These are phyloP conservation scores for Nephrotoma flavescens DNA, from an alignment of 2,888 invertebrate species.

Conservation along the genomic window DNA sequence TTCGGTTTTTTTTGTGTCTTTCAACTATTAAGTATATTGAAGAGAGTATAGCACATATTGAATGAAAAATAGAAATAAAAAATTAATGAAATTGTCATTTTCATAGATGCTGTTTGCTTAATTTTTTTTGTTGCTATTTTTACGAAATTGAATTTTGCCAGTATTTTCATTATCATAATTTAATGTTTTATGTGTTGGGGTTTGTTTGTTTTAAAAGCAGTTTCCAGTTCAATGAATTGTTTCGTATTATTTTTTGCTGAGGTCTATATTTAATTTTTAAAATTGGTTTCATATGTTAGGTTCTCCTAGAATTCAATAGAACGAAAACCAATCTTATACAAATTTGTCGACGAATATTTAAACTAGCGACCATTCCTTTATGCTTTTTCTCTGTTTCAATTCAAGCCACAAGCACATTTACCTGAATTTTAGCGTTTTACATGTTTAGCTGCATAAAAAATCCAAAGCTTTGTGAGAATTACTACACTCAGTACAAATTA, in stretches of 20 bases:
- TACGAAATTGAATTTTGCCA: not conserved
- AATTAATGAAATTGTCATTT: not conserved
- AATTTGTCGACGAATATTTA: too few relatives aligned
- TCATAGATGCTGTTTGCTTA: not conserved
- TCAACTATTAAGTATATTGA: not conserved
- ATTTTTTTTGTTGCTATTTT: not conserved
- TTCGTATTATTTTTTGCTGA: not conserved
- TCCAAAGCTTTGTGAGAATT: too few relatives aligned
- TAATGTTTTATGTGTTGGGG: not conserved
- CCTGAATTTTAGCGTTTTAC: too few relatives aligned
- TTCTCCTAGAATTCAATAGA: too few relatives aligned
- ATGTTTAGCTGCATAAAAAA: too few relatives aligned
- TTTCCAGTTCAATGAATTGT: not conserved
- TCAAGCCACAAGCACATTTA: too few relatives aligned
- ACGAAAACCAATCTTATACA: too few relatives aligned
- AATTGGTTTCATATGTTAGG: not conserved
- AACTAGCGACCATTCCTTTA: too few relatives aligned
- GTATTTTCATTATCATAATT: not conserved
- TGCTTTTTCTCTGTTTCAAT: too few relatives aligned
- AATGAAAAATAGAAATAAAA: not conserved
- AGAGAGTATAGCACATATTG: not conserved
- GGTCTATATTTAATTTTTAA: not conserved
- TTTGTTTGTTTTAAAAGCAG: not conserved
- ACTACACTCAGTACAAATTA: too few relatives aligned
- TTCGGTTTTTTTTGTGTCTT: not conserved